Percentiles rank a stretch among this genome's conserved stretches.
Conservation (phyloP, 92 coral and sea anemone species). For the Pocillopora grandis region DNA sequence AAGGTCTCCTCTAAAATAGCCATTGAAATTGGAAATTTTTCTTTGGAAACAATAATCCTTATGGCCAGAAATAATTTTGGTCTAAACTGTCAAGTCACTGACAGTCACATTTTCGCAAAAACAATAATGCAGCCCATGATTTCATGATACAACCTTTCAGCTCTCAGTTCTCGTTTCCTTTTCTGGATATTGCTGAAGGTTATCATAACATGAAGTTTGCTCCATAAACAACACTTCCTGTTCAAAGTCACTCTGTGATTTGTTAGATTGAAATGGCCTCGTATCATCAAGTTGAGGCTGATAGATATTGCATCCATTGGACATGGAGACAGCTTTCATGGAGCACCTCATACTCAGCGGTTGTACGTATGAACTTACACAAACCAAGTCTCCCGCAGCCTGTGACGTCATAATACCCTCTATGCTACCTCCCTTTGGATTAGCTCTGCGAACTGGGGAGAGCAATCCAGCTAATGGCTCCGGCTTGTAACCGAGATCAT, state of each 20-base stretch:
- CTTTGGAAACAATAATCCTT: too few relatives aligned
- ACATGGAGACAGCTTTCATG: neutral
- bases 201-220: constrained; percentile 10
- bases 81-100: too few relatives aligned
- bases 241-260: constrained; percentile 23
- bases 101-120: too few relatives aligned
- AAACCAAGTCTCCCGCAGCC: constrained; percentile 20
- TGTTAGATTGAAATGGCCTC: neutral
- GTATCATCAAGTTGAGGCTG: constrained; percentile 1
- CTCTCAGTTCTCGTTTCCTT: constrained; percentile 8
- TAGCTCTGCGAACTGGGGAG: constrained; percentile 26
- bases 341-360: neutral
- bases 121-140: too few relatives aligned
- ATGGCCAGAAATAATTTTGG: too few relatives aligned
- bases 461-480: constrained; percentile 37
- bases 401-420: neutral
- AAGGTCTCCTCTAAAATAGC: too few relatives aligned
- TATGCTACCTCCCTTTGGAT: neutral
- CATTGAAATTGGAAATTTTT: too few relatives aligned
- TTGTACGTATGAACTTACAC: constrained; percentile 1
- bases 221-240: neutral
- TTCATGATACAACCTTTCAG: neutral
- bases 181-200: constrained; percentile 28
- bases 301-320: neutral
- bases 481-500: neutral